Percentiles rank a stretch among this genome's conserved stretches.
Conservation (phyloP, 2,797 vertebrate species). For the Tachyglossus aculeatus region DNA sequence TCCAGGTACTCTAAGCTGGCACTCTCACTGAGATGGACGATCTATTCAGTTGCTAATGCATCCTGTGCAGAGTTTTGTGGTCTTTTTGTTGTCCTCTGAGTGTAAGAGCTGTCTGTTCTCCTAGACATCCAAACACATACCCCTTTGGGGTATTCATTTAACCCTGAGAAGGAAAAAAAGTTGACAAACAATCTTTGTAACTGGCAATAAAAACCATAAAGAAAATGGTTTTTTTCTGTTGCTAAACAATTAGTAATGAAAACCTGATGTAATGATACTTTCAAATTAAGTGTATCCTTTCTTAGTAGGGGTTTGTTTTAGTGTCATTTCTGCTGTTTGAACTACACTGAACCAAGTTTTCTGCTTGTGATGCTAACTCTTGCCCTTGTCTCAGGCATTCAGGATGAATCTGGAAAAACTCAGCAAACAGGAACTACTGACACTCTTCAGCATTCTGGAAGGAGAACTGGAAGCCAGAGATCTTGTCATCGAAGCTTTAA, state of each 20-base stretch:
- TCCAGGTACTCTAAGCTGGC: too few relatives aligned
- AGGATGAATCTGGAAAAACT: slow-evolving; percentile 98
- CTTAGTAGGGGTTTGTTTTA: neutral
- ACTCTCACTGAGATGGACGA: too few relatives aligned
- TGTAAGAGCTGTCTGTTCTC: too few relatives aligned
- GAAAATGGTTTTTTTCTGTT: slow-evolving; percentile 27
- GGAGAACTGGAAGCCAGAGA: slow-evolving; percentile 97
- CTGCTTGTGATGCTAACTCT: slow-evolving; percentile 19
- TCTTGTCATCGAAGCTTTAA: slow-evolving; percentile 94
- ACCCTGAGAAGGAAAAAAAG: slow-evolving; percentile 23
- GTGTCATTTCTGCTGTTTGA: neutral
- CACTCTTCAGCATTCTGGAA: slow-evolving; percentile 94
- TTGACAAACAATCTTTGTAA: slow-evolving; percentile 29
- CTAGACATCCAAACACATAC: too few relatives aligned
- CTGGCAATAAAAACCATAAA: neutral
- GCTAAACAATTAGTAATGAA: neutral
- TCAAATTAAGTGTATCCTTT: neutral
- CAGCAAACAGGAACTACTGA: slow-evolving; percentile 94
- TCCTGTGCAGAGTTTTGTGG: too few relatives aligned
- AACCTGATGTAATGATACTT: slow-evolving; percentile 5
- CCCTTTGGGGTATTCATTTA: slow-evolving; percentile 6
- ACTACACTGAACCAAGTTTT: neutral
- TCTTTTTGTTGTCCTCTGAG: too few relatives aligned
- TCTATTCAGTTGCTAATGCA: too few relatives aligned
- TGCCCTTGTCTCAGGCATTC: slow-evolving; percentile 78